Conservation (phyloP, 1,140 invertebrate species). For the Carposina sasakii region DNA sequence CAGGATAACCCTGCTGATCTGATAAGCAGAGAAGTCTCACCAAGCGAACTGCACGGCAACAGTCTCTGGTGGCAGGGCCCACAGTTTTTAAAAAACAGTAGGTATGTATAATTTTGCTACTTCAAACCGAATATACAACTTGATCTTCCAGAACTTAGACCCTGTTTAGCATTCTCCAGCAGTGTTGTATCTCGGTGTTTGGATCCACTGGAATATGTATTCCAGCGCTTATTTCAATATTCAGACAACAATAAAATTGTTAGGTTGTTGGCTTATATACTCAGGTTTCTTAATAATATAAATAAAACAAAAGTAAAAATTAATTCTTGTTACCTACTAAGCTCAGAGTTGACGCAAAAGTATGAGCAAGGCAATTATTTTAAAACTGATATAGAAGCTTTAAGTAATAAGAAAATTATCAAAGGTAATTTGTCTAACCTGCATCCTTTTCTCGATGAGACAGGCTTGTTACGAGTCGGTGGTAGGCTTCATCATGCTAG, state of each 20-base stretch:
- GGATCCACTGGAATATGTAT: not conserved
- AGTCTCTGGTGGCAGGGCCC: conserved; percentile 1
- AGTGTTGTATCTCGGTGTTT: not conserved
- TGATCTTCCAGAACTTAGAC: not conserved
- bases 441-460: conserved; percentile 24
- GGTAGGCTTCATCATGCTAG: conserved; percentile 25
- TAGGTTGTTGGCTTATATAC: not conserved
- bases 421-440: conserved; percentile 8
- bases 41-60: not conserved
- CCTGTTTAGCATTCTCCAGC: not conserved
- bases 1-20: conserved; percentile 12
- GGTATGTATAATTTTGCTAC: no score
- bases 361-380: conserved; percentile 1
- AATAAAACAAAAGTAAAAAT: not conserved
- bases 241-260: conserved; percentile 3
- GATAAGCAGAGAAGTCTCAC: not conserved
- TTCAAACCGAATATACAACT: no score
- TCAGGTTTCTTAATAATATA: not conserved
- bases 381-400: not conserved
- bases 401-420: not conserved
- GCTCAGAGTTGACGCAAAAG: not conserved
- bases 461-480: conserved; percentile 29
- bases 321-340: not conserved
- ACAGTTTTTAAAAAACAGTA: no score
- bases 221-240: not conserved